These are phyloP conservation scores for Columba guinea DNA, from an alignment of 2,797 vertebrate species.

Conservation along the genomic window DNA sequence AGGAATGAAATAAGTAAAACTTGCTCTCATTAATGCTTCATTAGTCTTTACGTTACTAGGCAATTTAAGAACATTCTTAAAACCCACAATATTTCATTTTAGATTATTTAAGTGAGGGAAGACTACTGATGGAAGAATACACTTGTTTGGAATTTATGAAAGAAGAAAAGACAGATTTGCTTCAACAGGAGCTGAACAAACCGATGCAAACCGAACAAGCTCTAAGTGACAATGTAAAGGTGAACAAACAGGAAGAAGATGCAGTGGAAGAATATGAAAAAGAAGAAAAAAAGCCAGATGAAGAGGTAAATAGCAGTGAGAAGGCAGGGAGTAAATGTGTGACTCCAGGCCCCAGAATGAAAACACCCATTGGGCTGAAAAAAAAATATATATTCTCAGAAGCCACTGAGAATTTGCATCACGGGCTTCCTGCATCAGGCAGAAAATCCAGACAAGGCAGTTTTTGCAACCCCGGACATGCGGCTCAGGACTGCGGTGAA, in stretches of 20 bases:
- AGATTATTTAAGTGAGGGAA: conserved; percentile 37
- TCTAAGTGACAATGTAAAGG: neutral
- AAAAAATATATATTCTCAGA: conserved; percentile 61
- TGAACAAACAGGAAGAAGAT: neutral
- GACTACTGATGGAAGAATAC: neutral
- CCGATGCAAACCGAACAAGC: neutral
- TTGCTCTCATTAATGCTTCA: neutral
- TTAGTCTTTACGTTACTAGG: neutral
- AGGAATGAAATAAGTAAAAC: neutral
- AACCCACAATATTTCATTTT: neutral
- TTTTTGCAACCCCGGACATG: neutral
- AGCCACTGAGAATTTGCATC: conserved; percentile 73
- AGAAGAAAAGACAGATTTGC: neutral
- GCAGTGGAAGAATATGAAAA: neutral
- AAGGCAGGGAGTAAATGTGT: neutral
- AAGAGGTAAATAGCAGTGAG: neutral
- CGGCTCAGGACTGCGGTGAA: neutral
- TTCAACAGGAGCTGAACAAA: neutral
- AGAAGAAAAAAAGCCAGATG: neutral
- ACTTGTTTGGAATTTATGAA: neutral
- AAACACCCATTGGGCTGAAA: neutral
- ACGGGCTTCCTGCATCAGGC: conserved; percentile 49
- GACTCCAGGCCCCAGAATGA: neutral
- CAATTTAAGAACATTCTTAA: conserved; percentile 2
- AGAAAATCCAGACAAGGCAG: neutral